These are phyloP conservation scores for Tenualosa ilisha DNA, from an alignment of 2,797 vertebrate species.

Conservation along the genomic window DNA sequence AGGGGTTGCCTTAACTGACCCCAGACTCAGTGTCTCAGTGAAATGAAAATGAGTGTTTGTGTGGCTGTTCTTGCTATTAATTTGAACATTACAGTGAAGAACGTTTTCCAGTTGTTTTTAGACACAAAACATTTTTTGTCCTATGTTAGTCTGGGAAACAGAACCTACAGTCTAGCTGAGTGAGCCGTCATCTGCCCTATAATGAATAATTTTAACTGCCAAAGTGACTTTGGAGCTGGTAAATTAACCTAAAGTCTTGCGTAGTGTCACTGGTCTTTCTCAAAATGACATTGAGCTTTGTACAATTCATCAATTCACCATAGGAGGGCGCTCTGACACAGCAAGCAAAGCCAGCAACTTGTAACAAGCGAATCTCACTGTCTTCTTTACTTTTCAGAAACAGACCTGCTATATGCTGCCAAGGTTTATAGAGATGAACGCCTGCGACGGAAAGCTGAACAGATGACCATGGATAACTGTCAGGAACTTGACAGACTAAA, in stretches of 20 bases:
- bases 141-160: too few relatives aligned
- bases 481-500: constrained; percentile 93
- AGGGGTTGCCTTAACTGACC: too few relatives aligned
- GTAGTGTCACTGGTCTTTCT: too few relatives aligned
- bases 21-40: too few relatives aligned
- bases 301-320: neutral
- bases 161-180: too few relatives aligned
- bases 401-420: constrained; percentile 91
- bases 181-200: too few relatives aligned
- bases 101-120: too few relatives aligned
- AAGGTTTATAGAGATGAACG: constrained; percentile 95
- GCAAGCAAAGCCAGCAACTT: neutral
- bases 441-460: constrained; percentile 90
- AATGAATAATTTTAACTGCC: too few relatives aligned
- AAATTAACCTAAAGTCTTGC: too few relatives aligned
- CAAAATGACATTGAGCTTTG: neutral
- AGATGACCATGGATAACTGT: constrained; percentile 96
- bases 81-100: neutral
- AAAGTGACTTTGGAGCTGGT: too few relatives aligned
- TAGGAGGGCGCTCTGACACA: neutral
- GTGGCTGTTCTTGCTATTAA: neutral
- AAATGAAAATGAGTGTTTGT: too few relatives aligned
- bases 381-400: constrained; percentile 74
- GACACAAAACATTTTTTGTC: too few relatives aligned
- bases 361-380: constrained; percentile 33